Percentiles rank a stretch among this genome's conserved stretches.
Evolutionary conservation across 2,797 vertebrate species (phyloP).

Genomic region (Sciurus vulgaris): DNA sequence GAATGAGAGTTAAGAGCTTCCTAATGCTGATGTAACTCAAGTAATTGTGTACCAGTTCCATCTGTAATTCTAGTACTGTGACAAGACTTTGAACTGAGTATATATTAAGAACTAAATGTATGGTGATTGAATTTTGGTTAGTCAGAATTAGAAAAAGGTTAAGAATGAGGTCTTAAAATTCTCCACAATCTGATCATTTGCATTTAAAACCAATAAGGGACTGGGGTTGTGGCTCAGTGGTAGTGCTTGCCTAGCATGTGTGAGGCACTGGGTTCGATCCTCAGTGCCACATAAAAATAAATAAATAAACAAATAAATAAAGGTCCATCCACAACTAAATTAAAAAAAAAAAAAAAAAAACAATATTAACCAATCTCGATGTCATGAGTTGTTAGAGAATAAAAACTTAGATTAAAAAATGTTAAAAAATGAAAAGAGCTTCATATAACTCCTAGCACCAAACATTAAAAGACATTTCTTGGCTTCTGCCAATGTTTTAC

Average conservation of each 20-base stretch:
- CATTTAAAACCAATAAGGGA: neutral
- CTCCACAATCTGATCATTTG: neutral
- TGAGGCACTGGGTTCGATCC: too few relatives aligned
- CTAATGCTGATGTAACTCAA: neutral
- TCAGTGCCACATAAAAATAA: too few relatives aligned
- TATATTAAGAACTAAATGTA: neutral
- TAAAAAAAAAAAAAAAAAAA: neutral
- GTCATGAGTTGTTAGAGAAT: neutral
- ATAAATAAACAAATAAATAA: too few relatives aligned
- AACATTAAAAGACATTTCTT: neutral
- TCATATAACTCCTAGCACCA: neutral
- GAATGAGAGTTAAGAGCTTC: neutral
- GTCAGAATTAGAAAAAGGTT: constrained; percentile 18
- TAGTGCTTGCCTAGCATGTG: too few relatives aligned
- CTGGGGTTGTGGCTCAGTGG: too few relatives aligned
- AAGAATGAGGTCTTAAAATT: neutral
- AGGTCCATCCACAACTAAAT: too few relatives aligned
- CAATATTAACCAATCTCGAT: neutral
- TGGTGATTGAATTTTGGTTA: neutral
- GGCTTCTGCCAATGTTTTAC: neutral
- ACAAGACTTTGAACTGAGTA: neutral
- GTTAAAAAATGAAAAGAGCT: constrained; percentile 7
- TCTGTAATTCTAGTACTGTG: neutral
- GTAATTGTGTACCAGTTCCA: neutral
- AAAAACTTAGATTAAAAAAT: neutral